Evolutionary conservation across 2,888 invertebrate species (phyloP).

Genomic region (Scaptomyza reducta): DNA sequence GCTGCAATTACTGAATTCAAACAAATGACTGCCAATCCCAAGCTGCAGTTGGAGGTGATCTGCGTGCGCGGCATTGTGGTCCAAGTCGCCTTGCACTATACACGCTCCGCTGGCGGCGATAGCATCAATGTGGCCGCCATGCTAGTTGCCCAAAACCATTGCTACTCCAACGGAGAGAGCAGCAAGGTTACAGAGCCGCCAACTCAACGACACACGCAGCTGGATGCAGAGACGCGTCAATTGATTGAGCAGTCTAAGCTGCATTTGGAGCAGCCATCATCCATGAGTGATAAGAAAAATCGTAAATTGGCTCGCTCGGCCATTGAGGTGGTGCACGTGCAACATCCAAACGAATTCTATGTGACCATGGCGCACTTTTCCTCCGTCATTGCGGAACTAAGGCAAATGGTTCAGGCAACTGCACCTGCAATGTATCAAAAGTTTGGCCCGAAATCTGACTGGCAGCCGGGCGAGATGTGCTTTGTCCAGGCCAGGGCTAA

Average conservation of each 20-base stretch:
- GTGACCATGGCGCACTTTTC: conserved; percentile 85
- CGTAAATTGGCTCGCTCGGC: conserved; percentile 46
- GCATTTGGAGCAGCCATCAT: neutral
- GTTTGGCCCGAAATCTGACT: conserved; percentile 69
- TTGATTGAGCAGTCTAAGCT: conserved; percentile 31
- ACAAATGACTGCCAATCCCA: conserved; percentile 78
- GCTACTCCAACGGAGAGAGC: conserved; percentile 84
- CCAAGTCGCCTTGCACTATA: conserved; percentile 81
- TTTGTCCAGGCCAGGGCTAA: conserved; percentile 84
- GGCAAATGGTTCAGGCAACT: conserved; percentile 85
- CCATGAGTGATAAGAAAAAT: neutral
- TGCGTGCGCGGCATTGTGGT: conserved; percentile 56
- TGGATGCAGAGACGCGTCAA: conserved; percentile 23
- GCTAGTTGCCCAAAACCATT: conserved; percentile 85
- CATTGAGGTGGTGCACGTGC: conserved; percentile 85
- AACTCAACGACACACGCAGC: neutral
- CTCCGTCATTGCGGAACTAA: conserved; percentile 85
- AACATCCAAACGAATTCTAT: conserved; percentile 87
- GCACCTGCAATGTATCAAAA: conserved; percentile 16
- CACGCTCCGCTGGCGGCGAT: conserved; percentile 81
- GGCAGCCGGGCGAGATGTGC: conserved; percentile 86
- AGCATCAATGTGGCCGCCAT: conserved; percentile 85
- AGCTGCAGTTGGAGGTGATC: conserved; percentile 83
- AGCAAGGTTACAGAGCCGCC: conserved; percentile 4
- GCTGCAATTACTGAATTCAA: conserved; percentile 82